Evolutionary conservation across 2,113 vertebrate species (phyloP).

Genomic region (Grus americana): DNA sequence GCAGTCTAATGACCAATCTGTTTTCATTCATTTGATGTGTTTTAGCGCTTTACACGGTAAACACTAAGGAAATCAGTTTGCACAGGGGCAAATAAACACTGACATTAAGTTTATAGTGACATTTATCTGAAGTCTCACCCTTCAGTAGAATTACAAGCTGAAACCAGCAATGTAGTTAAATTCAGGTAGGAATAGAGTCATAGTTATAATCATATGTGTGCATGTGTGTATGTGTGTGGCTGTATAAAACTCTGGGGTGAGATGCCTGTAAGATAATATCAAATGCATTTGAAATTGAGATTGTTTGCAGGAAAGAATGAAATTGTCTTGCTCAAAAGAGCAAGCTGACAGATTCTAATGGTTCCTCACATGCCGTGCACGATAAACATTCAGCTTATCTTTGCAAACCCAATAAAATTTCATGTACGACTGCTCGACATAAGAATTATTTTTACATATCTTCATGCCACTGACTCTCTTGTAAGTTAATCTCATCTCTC

Average conservation of each 20-base stretch:
- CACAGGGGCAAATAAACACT: background rate
- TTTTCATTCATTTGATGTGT: background rate
- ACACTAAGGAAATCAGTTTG: background rate
- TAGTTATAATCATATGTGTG: fast-evolving
- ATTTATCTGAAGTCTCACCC: background rate
- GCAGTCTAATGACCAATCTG: background rate
- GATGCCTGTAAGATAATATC: background rate
- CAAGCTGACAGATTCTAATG: constrained; percentile 30
- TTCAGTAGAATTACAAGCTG: background rate
- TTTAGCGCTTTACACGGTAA: background rate
- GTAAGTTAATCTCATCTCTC: constrained; percentile 78
- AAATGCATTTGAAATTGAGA: constrained; percentile 1
- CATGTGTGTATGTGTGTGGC: background rate
- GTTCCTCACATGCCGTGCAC: background rate
- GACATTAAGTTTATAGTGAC: background rate
- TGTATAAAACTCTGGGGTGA: background rate
- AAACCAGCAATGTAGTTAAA: background rate
- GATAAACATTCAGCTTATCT: constrained; percentile 34
- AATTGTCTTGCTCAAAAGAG: background rate
- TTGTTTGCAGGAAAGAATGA: constrained; percentile 40
- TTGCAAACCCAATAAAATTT: constrained; percentile 62
- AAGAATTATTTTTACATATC: constrained; percentile 67
- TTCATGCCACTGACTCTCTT: constrained; percentile 58
- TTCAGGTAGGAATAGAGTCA: background rate
- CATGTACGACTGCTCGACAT: constrained; percentile 16